These are phyloP conservation scores for Ceratosolen fusciceps DNA, from an alignment of 1,140 invertebrate genomes.

Conservation along the genomic window DNA sequence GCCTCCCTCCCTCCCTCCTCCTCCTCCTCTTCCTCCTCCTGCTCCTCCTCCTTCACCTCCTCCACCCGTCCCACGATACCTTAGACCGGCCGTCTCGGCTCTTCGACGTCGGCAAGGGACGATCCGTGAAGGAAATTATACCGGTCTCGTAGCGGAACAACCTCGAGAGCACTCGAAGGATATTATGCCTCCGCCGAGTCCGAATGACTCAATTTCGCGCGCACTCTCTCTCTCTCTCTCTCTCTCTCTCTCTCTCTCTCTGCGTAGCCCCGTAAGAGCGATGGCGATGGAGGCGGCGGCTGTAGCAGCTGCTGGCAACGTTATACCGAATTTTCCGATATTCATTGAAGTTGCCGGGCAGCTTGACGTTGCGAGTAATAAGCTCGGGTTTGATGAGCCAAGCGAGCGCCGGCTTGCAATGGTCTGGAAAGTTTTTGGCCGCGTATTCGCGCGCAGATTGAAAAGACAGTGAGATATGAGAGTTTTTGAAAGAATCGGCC, in stretches of 20 bases:
- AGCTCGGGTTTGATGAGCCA: not conserved
- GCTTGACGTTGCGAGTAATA: not conserved
- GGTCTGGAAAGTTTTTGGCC: not conserved
- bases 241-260: no score
- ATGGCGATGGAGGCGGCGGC: no score
- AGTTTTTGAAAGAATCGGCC: not conserved
- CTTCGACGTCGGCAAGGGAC: not conserved
- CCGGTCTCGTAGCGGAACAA: not conserved
- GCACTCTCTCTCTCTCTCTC: not conserved
- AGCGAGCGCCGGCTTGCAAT: not conserved
- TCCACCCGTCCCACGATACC: no score
- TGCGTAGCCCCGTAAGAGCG: no score
- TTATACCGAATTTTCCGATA: not conserved
- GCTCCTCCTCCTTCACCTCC: no score
- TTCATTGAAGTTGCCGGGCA: not conserved
- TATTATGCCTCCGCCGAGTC: not conserved
- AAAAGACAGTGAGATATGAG: not conserved
- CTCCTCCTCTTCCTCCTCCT: no score
- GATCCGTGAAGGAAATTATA: not conserved
- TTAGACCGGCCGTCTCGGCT: not conserved
- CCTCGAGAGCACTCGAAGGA: not conserved
- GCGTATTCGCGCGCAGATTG: conserved; percentile 18
- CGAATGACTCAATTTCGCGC: no score
- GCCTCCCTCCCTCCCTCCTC: not conserved
- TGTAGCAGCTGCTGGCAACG: not conserved